These are phyloP conservation scores for Hyposoter didymator DNA, from an alignment of 2,888 invertebrate genomes.

Conservation along the genomic window DNA sequence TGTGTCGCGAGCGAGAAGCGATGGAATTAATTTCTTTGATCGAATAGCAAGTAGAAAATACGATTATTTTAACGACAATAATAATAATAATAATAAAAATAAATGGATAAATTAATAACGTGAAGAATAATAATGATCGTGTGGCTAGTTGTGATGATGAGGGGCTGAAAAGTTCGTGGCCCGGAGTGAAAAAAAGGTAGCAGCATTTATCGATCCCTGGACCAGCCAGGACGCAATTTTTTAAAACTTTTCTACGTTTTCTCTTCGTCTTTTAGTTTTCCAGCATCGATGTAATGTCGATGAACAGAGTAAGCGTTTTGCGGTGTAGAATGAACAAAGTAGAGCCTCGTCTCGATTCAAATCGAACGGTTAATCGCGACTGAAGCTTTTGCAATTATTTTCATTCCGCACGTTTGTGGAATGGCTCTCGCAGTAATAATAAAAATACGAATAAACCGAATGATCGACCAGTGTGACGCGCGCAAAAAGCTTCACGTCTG, in stretches of 20 bases:
- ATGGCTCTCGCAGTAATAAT: background rate
- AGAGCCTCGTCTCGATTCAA: background rate
- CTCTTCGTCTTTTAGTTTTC: slow-evolving; percentile 9
- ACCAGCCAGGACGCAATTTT: slow-evolving; percentile 69
- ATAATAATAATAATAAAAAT: slow-evolving; percentile 19
- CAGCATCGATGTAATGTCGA: slow-evolving; percentile 54
- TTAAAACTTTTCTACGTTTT: slow-evolving; percentile 4
- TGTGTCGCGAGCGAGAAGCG: slow-evolving; percentile 30
- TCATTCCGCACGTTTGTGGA: background rate
- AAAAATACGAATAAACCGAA: slow-evolving; percentile 11
- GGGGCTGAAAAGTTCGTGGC: background rate
- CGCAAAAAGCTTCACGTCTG: background rate
- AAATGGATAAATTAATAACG: slow-evolving; percentile 12
- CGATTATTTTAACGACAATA: slow-evolving; percentile 41
- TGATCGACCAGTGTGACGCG: background rate
- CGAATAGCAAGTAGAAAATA: slow-evolving; percentile 59
- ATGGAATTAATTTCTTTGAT: slow-evolving; percentile 13
- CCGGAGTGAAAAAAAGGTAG: slow-evolving; percentile 27
- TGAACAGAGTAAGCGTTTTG: slow-evolving; percentile 27
- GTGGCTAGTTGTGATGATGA: slow-evolving; percentile 45
- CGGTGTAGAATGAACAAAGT: slow-evolving; percentile 18
- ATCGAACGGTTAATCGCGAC: background rate
- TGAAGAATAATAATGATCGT: slow-evolving; percentile 18
- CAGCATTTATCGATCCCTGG: slow-evolving; percentile 60
- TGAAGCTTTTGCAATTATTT: background rate